These are phyloP conservation scores for Sterrhoptilus dennistouni DNA, from an alignment of 2,113 vertebrate genomes.

Conservation along the genomic window DNA sequence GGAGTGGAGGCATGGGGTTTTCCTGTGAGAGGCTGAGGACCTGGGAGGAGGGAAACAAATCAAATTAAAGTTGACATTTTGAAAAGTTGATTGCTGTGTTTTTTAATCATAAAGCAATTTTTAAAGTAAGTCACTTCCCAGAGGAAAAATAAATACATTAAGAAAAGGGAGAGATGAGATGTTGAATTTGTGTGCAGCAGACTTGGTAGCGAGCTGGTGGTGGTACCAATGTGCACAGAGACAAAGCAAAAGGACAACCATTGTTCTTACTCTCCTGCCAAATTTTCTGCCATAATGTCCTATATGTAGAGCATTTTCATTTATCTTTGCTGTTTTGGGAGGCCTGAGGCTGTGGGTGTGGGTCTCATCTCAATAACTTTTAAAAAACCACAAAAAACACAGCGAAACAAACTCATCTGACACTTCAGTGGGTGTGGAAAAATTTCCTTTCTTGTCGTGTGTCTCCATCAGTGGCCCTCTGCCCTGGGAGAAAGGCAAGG, in stretches of 20 bases:
- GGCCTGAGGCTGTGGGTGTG: background rate
- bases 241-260: background rate
- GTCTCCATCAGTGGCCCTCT: accelerated
- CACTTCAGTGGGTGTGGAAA: accelerated
- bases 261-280: background rate
- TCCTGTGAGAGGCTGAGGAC: background rate
- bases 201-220: background rate
- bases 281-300: background rate
- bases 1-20: background rate
- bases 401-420: accelerated
- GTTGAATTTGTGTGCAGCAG: background rate
- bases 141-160: constrained; percentile 15
- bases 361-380: background rate
- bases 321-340: background rate
- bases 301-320: background rate
- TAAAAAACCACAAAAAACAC: accelerated
- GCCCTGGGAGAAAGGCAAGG: background rate
- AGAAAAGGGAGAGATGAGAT: background rate
- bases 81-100: constrained; percentile 6
- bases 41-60: background rate
- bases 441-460: background rate
- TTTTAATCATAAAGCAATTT: constrained; percentile 31
- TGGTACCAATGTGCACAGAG: background rate
- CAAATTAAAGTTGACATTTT: background rate
- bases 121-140: constrained; percentile 2